phyloP scores from a whole-genome alignment of 2,797 vertebrate species.

The Scolopax rusticola region DNA sequence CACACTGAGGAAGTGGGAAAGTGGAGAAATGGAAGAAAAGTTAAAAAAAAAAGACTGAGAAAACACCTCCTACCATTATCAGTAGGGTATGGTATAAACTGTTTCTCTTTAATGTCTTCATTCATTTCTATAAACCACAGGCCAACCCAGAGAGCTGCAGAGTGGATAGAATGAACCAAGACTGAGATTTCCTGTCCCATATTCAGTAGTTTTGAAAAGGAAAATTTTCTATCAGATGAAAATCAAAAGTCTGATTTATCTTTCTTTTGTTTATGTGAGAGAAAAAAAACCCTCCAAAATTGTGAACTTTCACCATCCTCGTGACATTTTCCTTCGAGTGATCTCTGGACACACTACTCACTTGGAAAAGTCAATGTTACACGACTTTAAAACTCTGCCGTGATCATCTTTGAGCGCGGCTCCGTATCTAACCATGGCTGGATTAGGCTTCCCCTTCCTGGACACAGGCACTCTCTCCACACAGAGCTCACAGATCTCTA shows the following conservation, averaged over 20 bases:
- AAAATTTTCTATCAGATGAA: conserved; percentile 34
- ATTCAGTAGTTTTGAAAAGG: conserved; percentile 53
- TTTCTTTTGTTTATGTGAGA: background rate
- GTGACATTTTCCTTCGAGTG: background rate
- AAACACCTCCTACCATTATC: background rate
- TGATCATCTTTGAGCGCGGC: background rate
- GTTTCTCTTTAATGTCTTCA: conserved; percentile 22
- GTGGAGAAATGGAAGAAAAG: background rate
- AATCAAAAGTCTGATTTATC: conserved; percentile 2
- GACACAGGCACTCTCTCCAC: background rate
- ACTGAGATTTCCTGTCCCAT: conserved; percentile 50
- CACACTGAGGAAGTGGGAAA: background rate
- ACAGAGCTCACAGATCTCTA: background rate
- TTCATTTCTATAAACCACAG: conserved; percentile 52
- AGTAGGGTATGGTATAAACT: background rate
- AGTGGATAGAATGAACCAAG: conserved; percentile 47
- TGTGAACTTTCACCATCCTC: background rate
- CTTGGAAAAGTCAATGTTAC: background rate
- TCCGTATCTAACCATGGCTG: rapidly evolving
- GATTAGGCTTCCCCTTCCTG: background rate
- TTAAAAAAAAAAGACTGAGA: background rate
- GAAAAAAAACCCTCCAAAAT: background rate
- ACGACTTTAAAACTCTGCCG: background rate
- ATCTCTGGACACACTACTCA: background rate
- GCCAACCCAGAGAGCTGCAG: conserved; percentile 57